A percentile compares a stretch with the other conserved stretches of the same genome.
phyloP scores from a whole-genome alignment of 2,888 invertebrate genomes.

The Scaptomyza flava region DNA sequence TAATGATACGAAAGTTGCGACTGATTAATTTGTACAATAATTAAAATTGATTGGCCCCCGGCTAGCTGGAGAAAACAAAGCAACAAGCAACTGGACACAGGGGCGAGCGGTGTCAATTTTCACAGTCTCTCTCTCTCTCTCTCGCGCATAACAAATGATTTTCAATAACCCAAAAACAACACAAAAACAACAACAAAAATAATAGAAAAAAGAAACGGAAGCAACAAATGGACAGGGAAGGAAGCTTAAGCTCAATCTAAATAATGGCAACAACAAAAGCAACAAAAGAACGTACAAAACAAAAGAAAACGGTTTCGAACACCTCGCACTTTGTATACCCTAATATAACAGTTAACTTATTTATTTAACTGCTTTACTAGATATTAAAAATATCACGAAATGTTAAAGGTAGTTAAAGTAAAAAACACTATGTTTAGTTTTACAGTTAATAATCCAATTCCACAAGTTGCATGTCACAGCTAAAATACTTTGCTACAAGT shows the following conservation, averaged over 20 bases:
- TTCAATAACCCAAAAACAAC: conserved; percentile 38
- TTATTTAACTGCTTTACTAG: too few relatives aligned
- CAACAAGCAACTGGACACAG: conserved; percentile 27
- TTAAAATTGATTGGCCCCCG: conserved; percentile 75
- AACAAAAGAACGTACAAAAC: conserved; percentile 5
- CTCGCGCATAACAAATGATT: conserved; percentile 69
- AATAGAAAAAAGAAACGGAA: conserved; percentile 58
- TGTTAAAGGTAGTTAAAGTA: too few relatives aligned
- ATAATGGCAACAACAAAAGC: conserved; percentile 17
- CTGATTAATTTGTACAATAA: conserved; percentile 79
- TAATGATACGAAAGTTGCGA: conserved; percentile 79
- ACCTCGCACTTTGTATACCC: conserved; percentile 24
- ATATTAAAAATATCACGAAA: too few relatives aligned
- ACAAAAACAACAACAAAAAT: conserved; percentile 9
- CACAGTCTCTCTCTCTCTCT: conserved; percentile 60
- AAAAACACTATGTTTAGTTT: too few relatives aligned
- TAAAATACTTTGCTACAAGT: conserved; percentile 1
- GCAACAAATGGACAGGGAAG: conserved; percentile 51
- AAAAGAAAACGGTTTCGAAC: conserved; percentile 3
- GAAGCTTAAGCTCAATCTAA: conserved; percentile 49
- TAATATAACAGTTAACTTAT: background rate
- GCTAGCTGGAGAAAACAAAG: conserved; percentile 50
- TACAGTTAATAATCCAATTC: too few relatives aligned
- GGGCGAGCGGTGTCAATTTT: conserved; percentile 44
- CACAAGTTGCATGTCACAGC: background rate